Evolutionary conservation across 2,113 vertebrate genomes (phyloP), one percentile per base, ranked within the genome.

Genomic region (Campylomormyrus tamandua): DNA sequence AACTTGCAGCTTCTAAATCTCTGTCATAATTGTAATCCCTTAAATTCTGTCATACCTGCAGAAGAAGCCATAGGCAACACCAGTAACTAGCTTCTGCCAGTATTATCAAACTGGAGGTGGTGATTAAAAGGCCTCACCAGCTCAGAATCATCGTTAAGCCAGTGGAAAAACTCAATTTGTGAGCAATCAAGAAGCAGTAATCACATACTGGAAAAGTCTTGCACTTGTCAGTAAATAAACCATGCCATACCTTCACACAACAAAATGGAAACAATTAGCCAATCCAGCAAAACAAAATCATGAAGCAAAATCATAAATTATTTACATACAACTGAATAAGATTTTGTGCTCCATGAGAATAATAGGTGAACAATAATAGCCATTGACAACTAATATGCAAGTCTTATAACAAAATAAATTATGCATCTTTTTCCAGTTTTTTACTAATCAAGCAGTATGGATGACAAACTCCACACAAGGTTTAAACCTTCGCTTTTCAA

Each of bases 101-200:
- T 92, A 94, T 96, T 96, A 94, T 95, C 95, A 97, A 97, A 96
- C 96, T 96, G 95, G 94, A 95, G 52, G 89, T 84, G 83, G 94
- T 94, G 95, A 96, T 95, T 96, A 97, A 95, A 93, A 95, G 93
- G 93, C 92, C 93, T 95, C 94, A 94, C 90, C 92, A 94, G 94
- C 95, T 95, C 92, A 95, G 95, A 95, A 95, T 96, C 96, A 96
- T 95, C 95, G 95, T 96, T 96, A 96, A 92, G 92, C 93, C 94
- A 94, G 91, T 94, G 95, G 62, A 96, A 95, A 94, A 94, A 93
- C 95, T 96, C 96, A 95, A 95, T 96, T 95, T 95, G 93, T 92
- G 92, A 93, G 93, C 94, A 94, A 95, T 96, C 95, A 91, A 62
- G 94, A 94, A 93, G 93, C 93, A 92, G 92, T 95, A 96, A 96